These are phyloP conservation scores for Coenonympha arcania DNA, from an alignment of 2,888 invertebrate species.

Conservation along the genomic window DNA sequence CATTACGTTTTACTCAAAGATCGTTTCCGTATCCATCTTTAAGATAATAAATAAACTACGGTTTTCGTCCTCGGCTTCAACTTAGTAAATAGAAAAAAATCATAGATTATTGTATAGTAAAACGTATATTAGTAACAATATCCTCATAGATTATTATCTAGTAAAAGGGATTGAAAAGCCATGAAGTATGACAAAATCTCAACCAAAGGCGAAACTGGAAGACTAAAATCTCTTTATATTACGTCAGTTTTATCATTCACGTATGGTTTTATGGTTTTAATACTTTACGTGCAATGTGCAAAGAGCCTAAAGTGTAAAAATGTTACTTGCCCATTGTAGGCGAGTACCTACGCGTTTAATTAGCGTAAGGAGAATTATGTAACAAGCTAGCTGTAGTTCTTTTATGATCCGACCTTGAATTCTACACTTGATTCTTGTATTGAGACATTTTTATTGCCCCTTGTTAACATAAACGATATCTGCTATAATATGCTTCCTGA, in stretches of 20 bases:
- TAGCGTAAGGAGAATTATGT: conserved; percentile 60
- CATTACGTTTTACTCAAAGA: not conserved
- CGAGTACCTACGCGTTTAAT: conserved; percentile 55
- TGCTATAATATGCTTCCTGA: conserved; percentile 37
- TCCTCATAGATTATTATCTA: no score
- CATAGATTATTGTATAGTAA: no score
- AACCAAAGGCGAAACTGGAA: no score
- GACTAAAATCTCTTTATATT: no score
- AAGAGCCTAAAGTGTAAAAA: conserved; percentile 32
- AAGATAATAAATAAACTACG: no score
- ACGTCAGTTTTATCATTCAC: no score
- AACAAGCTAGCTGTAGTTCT: conserved; percentile 51
- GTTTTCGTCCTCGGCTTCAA: no score
- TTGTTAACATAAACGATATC: conserved; percentile 42
- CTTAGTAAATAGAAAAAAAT: no score
- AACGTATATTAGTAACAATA: no score
- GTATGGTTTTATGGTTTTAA: no score
- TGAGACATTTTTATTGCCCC: conserved; percentile 57
- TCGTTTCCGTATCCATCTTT: not conserved
- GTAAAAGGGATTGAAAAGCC: no score
- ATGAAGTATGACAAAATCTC: no score
- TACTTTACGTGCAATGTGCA: not conserved
- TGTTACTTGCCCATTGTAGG: conserved; percentile 50
- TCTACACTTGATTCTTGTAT: conserved; percentile 57
- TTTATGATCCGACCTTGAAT: conserved; percentile 57